Evolutionary conservation across 2,113 vertebrate species (phyloP), one percentile per base, ranked within the genome.

Genomic region (Tragelaphus imberbis): DNA sequence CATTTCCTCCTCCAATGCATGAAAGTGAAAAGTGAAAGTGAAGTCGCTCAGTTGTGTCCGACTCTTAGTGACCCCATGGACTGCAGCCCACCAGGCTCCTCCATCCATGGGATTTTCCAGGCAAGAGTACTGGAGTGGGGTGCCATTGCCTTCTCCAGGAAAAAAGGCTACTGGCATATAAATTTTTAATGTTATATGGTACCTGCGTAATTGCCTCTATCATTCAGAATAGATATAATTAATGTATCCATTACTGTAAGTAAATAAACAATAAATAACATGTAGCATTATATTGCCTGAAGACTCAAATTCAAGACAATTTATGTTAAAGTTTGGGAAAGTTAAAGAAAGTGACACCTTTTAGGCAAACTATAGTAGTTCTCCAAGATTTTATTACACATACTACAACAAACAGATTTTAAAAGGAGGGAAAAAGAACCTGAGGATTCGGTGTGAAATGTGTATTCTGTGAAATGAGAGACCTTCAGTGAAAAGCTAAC

Each of bases 231-330:
- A 91, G 40, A 84, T 90, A 19, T 21, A 91, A 84, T 77, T 58
- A 94, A 94, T 65, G 23, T 55, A 92, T 17, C 27, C 8, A 58
- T 91, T 94, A 96, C 86, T 93, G n/a, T 47, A 90, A 97, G 71
- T 92, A 97, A 68, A 95, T 87, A 61, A 95, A 85, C 51, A 79
- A 93, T 40, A 97, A 96, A 91, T 77, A 44, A 80, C 11, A 3
- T 58, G 7, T 28, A 71, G 44, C 17, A 75, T 75, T 85, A 49
- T 84, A 65, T 12, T 59, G 79, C 44, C 27, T 44, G 47, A 88
- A 93, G 28, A 23, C 49, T 87, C 58, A 91, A 58, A 68, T 68
- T 95, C 33, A 96, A 95, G 33, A 95, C 81, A 63, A 56, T 89
- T 87, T 94, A 63, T 75, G 55, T 53, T 91, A 63, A 88, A 82